Evolutionary conservation across 1,140 invertebrate species (phyloP).

Genomic region (Lepidurus couesii): DNA sequence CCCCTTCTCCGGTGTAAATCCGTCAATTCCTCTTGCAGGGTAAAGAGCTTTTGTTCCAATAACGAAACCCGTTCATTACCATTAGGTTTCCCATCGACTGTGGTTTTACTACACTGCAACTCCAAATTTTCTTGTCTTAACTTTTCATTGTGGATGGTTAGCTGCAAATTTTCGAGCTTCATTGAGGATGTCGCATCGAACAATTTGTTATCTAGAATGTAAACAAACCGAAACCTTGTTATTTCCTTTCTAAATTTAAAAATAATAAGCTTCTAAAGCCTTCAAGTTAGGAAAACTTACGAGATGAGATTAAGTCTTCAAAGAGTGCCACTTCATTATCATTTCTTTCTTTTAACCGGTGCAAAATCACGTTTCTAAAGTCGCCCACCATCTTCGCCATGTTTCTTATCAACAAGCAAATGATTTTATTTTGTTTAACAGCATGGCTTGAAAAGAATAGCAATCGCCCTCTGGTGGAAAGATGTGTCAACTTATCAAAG

Average conservation of each 20-base stretch:
- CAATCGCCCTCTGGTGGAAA: too few species aligned
- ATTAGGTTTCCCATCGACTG: constrained; percentile 41
- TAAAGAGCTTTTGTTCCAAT: constrained; percentile 76
- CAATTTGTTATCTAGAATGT: constrained; percentile 67
- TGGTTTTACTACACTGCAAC: constrained; percentile 40
- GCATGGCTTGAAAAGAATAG: too few species aligned
- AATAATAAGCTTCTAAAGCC: not conserved
- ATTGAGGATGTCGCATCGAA: constrained; percentile 74
- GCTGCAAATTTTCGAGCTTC: constrained; percentile 71
- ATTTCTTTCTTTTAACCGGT: not conserved
- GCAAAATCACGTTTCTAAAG: not conserved
- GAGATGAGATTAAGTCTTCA: not conserved
- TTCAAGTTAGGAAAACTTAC: not conserved
- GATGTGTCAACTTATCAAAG: too few species aligned
- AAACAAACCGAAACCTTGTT: constrained; percentile 40
- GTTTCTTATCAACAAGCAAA: not conserved
- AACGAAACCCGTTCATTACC: constrained; percentile 50
- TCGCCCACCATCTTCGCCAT: not conserved
- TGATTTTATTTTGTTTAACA: not conserved
- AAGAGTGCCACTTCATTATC: not conserved
- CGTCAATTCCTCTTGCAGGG: constrained; percentile 86
- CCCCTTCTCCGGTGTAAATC: constrained; percentile 79
- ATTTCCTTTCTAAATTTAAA: constrained; percentile 1
- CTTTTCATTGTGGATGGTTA: constrained; percentile 76
- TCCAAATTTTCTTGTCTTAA: constrained; percentile 56